phyloP scores from a whole-genome alignment of 2,888 invertebrate species.

The Heteromyza rotundicornis region DNA sequence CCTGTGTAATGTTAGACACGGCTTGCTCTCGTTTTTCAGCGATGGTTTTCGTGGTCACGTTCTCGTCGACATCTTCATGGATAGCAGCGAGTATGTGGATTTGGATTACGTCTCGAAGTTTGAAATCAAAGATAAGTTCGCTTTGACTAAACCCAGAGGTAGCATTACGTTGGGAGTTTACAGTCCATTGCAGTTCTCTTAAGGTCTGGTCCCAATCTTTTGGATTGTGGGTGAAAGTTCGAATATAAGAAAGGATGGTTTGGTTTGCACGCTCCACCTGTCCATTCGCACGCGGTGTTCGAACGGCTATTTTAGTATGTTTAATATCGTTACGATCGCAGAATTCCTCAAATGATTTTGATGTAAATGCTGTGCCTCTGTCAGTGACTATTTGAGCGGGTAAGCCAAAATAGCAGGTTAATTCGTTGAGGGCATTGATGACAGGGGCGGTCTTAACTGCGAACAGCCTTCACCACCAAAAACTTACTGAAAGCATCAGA shows the following conservation, averaged over 20 bases:
- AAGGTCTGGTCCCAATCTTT: not conserved
- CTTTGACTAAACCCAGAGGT: too few species aligned
- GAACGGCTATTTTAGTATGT: too few species aligned
- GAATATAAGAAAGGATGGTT: not conserved
- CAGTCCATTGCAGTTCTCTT: not conserved
- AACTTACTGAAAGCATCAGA: too few species aligned
- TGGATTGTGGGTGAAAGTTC: not conserved
- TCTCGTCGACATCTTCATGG: too few species aligned
- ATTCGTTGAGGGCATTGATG: constrained; percentile 23
- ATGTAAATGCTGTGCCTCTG: not conserved
- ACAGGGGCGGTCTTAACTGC: constrained; percentile 27
- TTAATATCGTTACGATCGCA: too few species aligned
- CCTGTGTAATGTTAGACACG: not conserved
- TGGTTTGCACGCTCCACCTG: not conserved
- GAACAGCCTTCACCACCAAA: too few species aligned
- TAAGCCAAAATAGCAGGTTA: constrained; percentile 26
- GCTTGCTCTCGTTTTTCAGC: too few species aligned
- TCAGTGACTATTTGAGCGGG: constrained; percentile 13
- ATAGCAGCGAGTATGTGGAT: not conserved
- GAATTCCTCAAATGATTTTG: too few species aligned
- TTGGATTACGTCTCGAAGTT: not conserved
- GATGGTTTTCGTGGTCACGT: too few species aligned
- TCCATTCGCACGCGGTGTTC: not conserved
- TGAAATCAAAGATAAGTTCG: too few species aligned
- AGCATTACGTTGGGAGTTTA: not conserved